These are phyloP conservation scores for Peromyscus leucopus DNA, from an alignment of 2,113 vertebrate species.

Conservation along the genomic window DNA sequence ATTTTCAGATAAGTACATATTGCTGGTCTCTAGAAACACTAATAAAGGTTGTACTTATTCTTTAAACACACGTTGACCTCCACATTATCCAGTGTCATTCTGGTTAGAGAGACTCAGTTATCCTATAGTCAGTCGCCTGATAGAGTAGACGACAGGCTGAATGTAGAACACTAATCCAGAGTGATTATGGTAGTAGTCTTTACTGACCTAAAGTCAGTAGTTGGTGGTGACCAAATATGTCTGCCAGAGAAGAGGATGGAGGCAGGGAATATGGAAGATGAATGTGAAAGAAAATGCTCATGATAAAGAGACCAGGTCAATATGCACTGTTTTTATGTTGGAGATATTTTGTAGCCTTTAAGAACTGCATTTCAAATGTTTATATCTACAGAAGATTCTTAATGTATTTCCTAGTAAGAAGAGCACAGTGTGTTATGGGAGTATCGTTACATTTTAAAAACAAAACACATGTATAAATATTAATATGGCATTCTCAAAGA, in stretches of 20 bases:
- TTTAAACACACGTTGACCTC: background rate
- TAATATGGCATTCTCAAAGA: conserved; percentile 63
- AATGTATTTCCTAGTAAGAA: conserved; percentile 60
- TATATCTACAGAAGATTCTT: conserved; percentile 50
- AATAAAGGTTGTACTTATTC: conserved; percentile 11
- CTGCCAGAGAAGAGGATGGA: background rate
- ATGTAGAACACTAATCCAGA: background rate
- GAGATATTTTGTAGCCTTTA: conserved; percentile 44
- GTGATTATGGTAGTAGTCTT: background rate
- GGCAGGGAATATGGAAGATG: background rate
- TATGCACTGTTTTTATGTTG: background rate
- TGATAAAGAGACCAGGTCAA: background rate
- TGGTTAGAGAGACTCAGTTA: background rate
- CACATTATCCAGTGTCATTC: background rate
- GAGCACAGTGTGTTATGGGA: conserved; percentile 61
- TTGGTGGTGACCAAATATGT: background rate
- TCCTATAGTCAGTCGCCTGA: background rate
- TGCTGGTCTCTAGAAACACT: background rate
- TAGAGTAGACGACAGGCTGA: background rate
- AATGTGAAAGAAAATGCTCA: background rate
- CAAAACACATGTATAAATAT: conserved; percentile 54
- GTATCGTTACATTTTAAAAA: conserved; percentile 41
- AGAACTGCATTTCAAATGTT: conserved; percentile 53
- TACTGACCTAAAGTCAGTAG: background rate
- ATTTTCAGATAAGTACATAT: conserved; percentile 8